A percentile compares a stretch with the other conserved stretches of the same genome.
phyloP scores from a whole-genome alignment of 2,113 vertebrate species.

The Aptenodytes patagonicus region DNA sequence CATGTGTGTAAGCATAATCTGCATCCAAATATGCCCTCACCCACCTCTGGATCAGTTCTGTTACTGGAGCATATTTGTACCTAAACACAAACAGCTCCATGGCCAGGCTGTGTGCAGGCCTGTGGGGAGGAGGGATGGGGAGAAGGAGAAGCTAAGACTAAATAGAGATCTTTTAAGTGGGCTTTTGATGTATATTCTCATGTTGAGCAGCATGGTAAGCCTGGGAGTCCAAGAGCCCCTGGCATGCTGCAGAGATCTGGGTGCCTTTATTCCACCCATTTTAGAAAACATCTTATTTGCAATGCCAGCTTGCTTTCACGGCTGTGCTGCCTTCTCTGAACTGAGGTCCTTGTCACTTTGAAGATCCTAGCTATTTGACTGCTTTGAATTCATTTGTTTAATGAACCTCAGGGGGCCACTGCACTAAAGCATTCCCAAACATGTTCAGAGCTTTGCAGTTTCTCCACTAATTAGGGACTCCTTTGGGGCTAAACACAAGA shows the following conservation, averaged over 20 bases:
- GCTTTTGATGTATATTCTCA: neutral
- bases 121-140: neutral
- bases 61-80: neutral
- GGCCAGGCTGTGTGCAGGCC: neutral
- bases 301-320: neutral
- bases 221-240: neutral
- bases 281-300: neutral
- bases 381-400: slow-evolving; percentile 32
- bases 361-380: slow-evolving; percentile 2
- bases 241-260: neutral
- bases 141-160: neutral
- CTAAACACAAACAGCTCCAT: neutral
- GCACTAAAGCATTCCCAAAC: neutral
- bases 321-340: neutral
- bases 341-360: neutral
- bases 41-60: neutral
- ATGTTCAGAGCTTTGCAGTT: slow-evolving; percentile 10
- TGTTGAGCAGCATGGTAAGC: neutral
- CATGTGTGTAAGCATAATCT: neutral
- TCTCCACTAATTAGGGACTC: slow-evolving; percentile 48
- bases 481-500: slow-evolving; percentile 16
- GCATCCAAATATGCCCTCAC: neutral
- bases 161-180: neutral
- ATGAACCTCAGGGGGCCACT: slow-evolving; percentile 29
- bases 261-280: neutral